Conservation (phyloP, 2,797 vertebrate species). For the Onychomys leucogaster region DNA sequence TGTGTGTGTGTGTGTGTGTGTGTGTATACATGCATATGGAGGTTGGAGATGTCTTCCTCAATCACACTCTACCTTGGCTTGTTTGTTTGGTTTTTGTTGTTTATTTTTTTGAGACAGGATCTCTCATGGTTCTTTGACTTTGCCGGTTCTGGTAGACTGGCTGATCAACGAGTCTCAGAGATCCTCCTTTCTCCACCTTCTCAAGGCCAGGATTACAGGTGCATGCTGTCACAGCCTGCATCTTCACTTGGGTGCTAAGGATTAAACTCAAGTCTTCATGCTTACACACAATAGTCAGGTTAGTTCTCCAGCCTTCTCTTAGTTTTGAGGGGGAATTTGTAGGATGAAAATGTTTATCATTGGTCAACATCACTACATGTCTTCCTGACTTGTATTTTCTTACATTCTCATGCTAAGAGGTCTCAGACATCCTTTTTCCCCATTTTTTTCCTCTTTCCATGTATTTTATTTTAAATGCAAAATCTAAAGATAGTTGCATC, state of each 20-base stretch:
- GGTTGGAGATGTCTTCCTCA: not conserved
- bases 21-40: not conserved
- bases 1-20: not conserved
- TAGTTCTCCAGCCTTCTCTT: not conserved
- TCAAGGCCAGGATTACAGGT: not conserved
- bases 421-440: not conserved
- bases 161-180: not conserved
- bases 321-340: not conserved
- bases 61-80: not conserved
- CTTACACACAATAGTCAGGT: not conserved
- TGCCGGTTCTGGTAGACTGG: not conserved
- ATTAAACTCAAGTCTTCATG: not conserved
- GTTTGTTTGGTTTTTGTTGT: not conserved
- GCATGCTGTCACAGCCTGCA: not conserved
- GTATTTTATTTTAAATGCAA: conserved; percentile 30
- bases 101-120: not conserved
- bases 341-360: not conserved
- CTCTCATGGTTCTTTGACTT: not conserved
- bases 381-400: conserved; percentile 44
- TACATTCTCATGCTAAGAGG: not conserved
- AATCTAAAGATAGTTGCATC: not conserved
- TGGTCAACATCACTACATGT: not conserved
- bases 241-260: not conserved
- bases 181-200: not conserved
- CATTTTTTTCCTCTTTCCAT: too few relatives aligned